phyloP scores from a whole-genome alignment of 2,888 invertebrate genomes.

The Chymomyza caudatula region DNA sequence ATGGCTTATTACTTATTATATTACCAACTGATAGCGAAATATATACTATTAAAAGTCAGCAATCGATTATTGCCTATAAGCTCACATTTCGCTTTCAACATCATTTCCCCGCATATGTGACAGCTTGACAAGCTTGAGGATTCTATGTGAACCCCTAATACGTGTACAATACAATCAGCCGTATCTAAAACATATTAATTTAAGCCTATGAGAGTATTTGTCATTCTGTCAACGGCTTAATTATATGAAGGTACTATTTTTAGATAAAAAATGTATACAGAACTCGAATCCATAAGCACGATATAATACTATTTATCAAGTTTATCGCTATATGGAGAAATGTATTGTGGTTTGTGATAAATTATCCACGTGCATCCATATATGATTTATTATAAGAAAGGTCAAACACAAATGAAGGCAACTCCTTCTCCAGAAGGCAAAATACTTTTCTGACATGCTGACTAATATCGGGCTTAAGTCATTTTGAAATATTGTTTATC shows the following conservation, averaged over 20 bases:
- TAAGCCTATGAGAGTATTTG: slow-evolving; percentile 4
- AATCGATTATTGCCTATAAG: background rate
- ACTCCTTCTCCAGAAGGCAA: background rate
- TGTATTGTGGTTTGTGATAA: background rate
- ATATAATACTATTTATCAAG: too few relatives aligned
- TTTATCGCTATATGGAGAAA: background rate
- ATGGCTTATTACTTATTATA: too few relatives aligned
- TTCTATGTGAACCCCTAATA: too few relatives aligned
- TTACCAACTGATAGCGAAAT: too few relatives aligned
- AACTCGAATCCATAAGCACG: background rate
- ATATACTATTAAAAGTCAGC: background rate
- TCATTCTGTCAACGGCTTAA: slow-evolving; percentile 52
- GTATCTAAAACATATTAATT: slow-evolving; percentile 21
- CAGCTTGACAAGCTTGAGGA: slow-evolving; percentile 37
- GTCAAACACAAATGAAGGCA: background rate
- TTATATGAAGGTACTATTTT: slow-evolving; percentile 31
- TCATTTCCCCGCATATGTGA: slow-evolving; percentile 32
- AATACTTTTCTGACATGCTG: background rate
- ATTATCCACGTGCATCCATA: background rate
- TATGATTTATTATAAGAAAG: background rate
- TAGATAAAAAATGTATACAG: background rate
- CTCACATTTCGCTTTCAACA: background rate
- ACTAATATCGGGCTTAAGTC: background rate
- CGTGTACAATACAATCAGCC: background rate
- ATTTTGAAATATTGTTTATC: background rate